Base-by-base conservation (phyloP, 2,888 invertebrate genomes). In the Epistrophe grossulariae region DNA sequence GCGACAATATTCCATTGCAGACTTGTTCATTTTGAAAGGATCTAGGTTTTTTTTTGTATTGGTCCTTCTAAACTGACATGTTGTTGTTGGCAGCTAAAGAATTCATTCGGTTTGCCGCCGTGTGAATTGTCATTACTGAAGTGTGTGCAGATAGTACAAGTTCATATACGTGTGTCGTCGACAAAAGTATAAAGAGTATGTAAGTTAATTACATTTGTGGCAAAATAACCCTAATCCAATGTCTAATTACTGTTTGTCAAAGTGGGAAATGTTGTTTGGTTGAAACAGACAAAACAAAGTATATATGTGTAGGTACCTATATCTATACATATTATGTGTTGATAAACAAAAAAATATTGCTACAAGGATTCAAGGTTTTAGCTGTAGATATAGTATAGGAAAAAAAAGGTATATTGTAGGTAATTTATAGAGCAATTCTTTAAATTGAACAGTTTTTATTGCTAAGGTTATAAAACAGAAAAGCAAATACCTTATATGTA, bases 221-320 rank as follows among this genome's bases (percentile, higher is more conserved):
- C 13, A 24, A 70, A 74, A 84, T 79, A 40, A 66, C 71, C 50
- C 84, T 79, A 84, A 84, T 84, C 84, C 71, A 79, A 19, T 45
- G 48, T n/a, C 19, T 64, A 84, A 79, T 79, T 79, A 70, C 79
- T 64, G 11, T 45, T 64, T 64, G 68, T 62, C 60, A 17, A 73
- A 68, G 71, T 72, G 64, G 43, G 52, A 60, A 64, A 28, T 64
- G 50, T 68, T 79, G 73, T 73, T 60, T 68, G 43, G 24, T 43
- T 59, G 11, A 38, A 17, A 35, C n/a, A 57, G 5, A 17, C n/a
- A 57, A 57, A 57, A 31, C n/a, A n/a, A n/a, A n/a, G n/a, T n/a
- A n/a, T n/a, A n/a, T n/a, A n/a, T n/a, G n/a, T n/a, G n/a, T n/a
- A n/a, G n/a, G 0, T n/a, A 19, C 17, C 11, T 38, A 17, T 31